Base-by-base conservation (phyloP, 2,113 vertebrate genomes). In the Apteryx owenii region DNA sequence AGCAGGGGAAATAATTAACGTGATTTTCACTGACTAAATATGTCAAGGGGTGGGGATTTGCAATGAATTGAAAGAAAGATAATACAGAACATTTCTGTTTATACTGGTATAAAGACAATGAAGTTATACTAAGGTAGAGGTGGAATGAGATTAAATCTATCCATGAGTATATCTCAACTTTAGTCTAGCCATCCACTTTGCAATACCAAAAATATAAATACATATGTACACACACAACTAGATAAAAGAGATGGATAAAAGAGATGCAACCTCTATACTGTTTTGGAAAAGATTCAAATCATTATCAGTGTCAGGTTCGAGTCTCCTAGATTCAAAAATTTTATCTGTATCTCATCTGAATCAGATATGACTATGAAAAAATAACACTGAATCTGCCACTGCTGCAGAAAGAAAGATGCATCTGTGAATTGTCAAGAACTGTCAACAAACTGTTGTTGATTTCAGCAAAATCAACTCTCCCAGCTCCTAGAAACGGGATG, bases 141-240 rank as follows among this genome's bases (percentile, higher is more conserved):
- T 51, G 21, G 28, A 84, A 64, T 53, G 11, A 53, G 6, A 61
- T 36, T 80, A 72, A 82, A 60, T 72, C n/a, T 85, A 3, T 44
- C 7, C 16, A 65, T 28, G n/a, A 81, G 7, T 36, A 20, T 31
- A 88, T 71, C 33, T 75, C 40, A 88, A 7, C 13, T 17, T 89
- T 48, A 51, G 9, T 86, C 31, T 10, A 71, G 16, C 17, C 33
- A 69, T 60, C 10, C 20, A 80, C 31, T 38, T 85, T 0, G 0
- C 18, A 70, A 68, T 82, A 64, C 44, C 9, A 68, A 75, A 93
- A 25, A n/a, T 5, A 0, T 10, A 5, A 14, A 25, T 6, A 36
- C 10, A n/a, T 3, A 33, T 7, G 31, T 19, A 33, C 56, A 60
- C 18, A 60, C 17, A 60, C 18, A 48, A 20, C 29, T 25, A 40